Conservation (phyloP, 2,888 invertebrate genomes). For the Agrilus biguttatus region DNA sequence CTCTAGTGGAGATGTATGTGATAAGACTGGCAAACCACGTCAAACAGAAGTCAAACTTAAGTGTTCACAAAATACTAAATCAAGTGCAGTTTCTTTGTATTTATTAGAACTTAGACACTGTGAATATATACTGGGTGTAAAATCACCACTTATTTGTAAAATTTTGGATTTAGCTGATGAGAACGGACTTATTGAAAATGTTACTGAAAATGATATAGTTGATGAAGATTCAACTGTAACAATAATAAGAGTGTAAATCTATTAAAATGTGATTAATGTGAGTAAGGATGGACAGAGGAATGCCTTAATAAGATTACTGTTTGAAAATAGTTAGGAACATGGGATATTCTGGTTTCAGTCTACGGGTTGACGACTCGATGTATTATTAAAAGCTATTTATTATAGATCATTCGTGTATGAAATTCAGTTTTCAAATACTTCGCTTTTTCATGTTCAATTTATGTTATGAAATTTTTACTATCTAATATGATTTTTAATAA, state of each 20-base stretch:
- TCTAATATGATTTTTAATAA: no score
- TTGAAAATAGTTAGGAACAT: no score
- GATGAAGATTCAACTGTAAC: slow-evolving; percentile 12
- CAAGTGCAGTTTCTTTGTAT: slow-evolving; percentile 74
- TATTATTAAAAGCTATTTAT: no score
- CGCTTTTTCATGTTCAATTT: no score
- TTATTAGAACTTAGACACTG: slow-evolving; percentile 84
- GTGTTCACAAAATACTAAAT: slow-evolving; percentile 56
- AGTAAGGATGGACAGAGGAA: no score
- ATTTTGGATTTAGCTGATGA: slow-evolving; percentile 70
- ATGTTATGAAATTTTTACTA: no score
- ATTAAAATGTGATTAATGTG: neutral
- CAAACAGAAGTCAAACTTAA: slow-evolving; percentile 79
- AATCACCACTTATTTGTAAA: slow-evolving; percentile 81
- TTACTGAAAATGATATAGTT: slow-evolving; percentile 11
- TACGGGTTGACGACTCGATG: no score
- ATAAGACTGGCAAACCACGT: slow-evolving; percentile 61
- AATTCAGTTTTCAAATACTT: no score
- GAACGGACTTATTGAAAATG: slow-evolving; percentile 48
- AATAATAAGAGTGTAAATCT: slow-evolving; percentile 6
- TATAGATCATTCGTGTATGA: no score
- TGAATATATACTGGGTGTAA: slow-evolving; percentile 89
- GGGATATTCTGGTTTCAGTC: no score
- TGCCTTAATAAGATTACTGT: no score
- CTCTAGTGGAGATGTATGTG: slow-evolving; percentile 72